Conservation (phyloP, 2,888 invertebrate species). For the Metallyticus violacea region DNA sequence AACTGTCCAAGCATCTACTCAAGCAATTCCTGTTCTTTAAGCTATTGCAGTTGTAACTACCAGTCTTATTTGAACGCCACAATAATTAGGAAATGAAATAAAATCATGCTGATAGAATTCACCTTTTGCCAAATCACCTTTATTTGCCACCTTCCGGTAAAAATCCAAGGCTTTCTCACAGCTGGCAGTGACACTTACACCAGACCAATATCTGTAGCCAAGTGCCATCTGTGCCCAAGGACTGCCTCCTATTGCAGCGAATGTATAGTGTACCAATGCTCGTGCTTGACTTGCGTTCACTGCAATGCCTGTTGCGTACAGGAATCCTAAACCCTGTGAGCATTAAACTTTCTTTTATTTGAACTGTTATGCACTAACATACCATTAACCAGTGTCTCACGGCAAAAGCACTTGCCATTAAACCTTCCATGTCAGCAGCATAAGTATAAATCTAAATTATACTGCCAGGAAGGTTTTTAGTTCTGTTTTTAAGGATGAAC, state of each 20-base stretch:
- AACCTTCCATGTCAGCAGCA: no score
- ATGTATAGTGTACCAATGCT: slow-evolving; percentile 87
- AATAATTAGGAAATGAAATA: background rate
- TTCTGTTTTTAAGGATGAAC: no score
- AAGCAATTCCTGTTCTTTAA: background rate
- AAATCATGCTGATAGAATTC: background rate
- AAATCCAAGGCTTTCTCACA: slow-evolving; percentile 90
- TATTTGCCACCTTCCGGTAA: slow-evolving; percentile 87
- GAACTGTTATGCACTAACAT: background rate
- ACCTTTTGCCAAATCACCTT: slow-evolving; percentile 54
- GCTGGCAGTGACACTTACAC: slow-evolving; percentile 81
- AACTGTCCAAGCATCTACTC: background rate
- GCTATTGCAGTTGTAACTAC: background rate
- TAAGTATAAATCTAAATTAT: no score
- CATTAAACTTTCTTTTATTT: slow-evolving; percentile 24
- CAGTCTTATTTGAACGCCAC: background rate
- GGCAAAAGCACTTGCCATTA: no score
- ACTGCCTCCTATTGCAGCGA: slow-evolving; percentile 88
- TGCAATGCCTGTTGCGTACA: slow-evolving; percentile 81
- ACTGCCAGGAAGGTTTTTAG: no score
- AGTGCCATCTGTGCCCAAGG: slow-evolving; percentile 95
- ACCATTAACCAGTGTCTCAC: no score
- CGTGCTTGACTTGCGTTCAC: slow-evolving; percentile 86
- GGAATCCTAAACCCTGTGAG: slow-evolving; percentile 75
- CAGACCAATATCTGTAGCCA: slow-evolving; percentile 92